Evolutionary conservation across 2,888 invertebrate genomes (phyloP).

Genomic region (Drosophila seclusa): DNA sequence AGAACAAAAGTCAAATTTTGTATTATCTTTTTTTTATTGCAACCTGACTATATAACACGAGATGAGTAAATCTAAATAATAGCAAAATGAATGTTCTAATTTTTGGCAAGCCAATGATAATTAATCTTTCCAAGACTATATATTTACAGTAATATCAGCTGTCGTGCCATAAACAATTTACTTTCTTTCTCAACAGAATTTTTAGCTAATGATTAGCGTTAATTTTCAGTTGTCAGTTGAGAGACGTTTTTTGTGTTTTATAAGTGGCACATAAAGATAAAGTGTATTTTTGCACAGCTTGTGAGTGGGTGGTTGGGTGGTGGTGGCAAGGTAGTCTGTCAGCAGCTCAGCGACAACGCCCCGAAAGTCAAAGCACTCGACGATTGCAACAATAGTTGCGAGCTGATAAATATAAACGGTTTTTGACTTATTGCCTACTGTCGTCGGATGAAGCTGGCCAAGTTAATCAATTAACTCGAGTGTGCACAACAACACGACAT

Average conservation of each 20-base stretch:
- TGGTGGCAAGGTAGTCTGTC: neutral
- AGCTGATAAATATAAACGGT: slow-evolving; percentile 11
- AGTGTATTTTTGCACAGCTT: slow-evolving; percentile 29
- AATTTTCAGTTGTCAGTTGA: slow-evolving; percentile 22
- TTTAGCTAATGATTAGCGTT: slow-evolving; percentile 24
- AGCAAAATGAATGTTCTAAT: neutral
- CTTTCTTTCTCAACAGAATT: neutral
- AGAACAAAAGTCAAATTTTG: no score
- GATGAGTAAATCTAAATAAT: neutral
- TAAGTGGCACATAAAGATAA: slow-evolving; percentile 48
- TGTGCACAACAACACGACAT: slow-evolving; percentile 37
- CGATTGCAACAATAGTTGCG: slow-evolving; percentile 13
- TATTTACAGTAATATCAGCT: no score
- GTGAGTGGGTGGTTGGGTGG: slow-evolving; percentile 2
- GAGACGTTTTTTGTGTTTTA: slow-evolving; percentile 10
- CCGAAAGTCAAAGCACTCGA: slow-evolving; percentile 18
- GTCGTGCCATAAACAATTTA: neutral
- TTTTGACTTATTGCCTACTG: slow-evolving; percentile 47
- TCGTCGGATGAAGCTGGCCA: slow-evolving; percentile 31
- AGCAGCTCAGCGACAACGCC: slow-evolving; percentile 17
- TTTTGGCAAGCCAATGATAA: neutral
- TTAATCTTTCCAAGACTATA: neutral
- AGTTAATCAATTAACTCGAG: slow-evolving; percentile 78
- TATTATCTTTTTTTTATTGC: neutral
- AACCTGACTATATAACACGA: neutral